A percentile compares a stretch with the other conserved stretches of the same genome.
phyloP scores from a whole-genome alignment of 2,797 vertebrate species.

The Cynodonichthys magdalenae region DNA sequence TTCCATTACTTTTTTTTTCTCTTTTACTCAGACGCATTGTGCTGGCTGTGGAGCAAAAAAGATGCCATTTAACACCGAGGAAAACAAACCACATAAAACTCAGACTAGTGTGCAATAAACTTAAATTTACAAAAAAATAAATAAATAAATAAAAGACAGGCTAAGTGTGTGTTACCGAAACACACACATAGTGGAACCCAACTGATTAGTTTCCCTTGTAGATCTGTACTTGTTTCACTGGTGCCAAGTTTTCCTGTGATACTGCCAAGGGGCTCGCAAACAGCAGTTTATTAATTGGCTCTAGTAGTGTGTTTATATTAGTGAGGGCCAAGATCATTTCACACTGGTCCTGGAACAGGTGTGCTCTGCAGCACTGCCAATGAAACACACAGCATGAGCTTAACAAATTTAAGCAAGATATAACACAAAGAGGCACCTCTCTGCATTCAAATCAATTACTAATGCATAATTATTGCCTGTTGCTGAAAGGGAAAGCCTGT shows the following conservation, averaged over 20 bases:
- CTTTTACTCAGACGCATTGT: no score
- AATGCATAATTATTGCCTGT: background rate
- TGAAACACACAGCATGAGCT: slow-evolving; percentile 40
- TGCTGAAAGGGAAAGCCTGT: no score
- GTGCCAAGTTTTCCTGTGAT: slow-evolving; percentile 44
- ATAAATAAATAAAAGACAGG: no score
- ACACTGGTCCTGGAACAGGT: slow-evolving; percentile 58
- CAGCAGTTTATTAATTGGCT: slow-evolving; percentile 69
- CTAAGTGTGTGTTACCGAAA: background rate
- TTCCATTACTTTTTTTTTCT: no score
- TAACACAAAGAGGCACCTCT: slow-evolving; percentile 23
- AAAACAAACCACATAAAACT: background rate
- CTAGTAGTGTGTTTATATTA: slow-evolving; percentile 60
- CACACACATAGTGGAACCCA: slow-evolving; percentile 8
- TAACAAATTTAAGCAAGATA: slow-evolving; percentile 48
- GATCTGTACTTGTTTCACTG: slow-evolving; percentile 33
- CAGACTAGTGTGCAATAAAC: background rate
- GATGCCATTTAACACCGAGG: no score
- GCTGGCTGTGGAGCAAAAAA: no score
- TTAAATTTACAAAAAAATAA: slow-evolving; percentile 7
- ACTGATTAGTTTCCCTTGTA: slow-evolving; percentile 28
- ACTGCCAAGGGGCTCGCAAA: slow-evolving; percentile 52
- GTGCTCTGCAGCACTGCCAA: slow-evolving; percentile 46
- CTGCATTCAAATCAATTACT: slow-evolving; percentile 21
- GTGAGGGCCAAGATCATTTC: slow-evolving; percentile 60